Percentiles rank a stretch among this genome's conserved stretches.
phyloP scores from a whole-genome alignment of 92 coral and sea anemone species.

The Diadumene lineata region DNA sequence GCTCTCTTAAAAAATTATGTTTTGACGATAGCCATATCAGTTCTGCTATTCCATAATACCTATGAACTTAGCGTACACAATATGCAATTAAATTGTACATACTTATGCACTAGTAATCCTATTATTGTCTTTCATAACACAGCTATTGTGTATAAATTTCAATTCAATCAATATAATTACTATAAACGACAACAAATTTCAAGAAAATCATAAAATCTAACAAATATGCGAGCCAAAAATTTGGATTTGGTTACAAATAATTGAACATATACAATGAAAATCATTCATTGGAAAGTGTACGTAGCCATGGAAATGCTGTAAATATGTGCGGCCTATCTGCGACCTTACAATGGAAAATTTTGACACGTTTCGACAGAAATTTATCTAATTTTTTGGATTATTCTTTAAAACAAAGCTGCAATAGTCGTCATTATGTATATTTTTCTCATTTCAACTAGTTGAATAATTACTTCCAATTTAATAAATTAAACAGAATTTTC shows the following conservation, averaged over 20 bases:
- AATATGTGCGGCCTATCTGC: not conserved
- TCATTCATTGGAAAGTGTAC: not conserved
- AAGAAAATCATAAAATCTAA: too few species aligned
- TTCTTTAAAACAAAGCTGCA: not conserved
- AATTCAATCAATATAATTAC: too few species aligned
- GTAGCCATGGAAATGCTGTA: conserved; percentile 2
- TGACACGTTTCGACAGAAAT: not conserved
- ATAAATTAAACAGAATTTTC: too few species aligned
- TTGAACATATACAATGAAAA: not conserved
- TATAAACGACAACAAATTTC: too few species aligned
- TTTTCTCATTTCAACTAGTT: not conserved
- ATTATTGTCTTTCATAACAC: not conserved
- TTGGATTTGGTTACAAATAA: not conserved
- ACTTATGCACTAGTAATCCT: not conserved
- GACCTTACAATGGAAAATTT: not conserved
- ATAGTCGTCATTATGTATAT: not conserved
- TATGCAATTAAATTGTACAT: too few species aligned
- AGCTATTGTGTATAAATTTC: not conserved
- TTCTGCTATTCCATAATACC: too few species aligned
- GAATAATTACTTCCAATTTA: too few species aligned
- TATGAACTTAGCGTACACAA: too few species aligned
- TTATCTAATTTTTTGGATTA: not conserved
- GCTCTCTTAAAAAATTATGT: too few species aligned
- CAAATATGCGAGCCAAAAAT: too few species aligned
- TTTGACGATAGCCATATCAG: too few species aligned